phyloP scores from a whole-genome alignment of 2,113 vertebrate species.

The Ctenomys sociabilis region DNA sequence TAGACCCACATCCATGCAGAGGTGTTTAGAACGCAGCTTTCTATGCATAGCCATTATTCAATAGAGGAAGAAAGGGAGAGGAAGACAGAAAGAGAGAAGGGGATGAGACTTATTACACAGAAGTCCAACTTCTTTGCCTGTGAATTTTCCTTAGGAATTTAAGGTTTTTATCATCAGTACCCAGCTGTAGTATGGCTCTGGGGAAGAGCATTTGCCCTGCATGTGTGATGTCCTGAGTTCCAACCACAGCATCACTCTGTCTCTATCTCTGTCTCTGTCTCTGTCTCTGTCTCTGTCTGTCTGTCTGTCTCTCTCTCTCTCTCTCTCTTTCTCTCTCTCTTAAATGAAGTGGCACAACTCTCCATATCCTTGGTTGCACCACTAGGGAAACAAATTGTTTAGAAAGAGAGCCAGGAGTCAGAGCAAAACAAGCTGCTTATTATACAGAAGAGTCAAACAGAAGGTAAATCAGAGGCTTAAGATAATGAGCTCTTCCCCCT shows the following conservation, averaged over 20 bases:
- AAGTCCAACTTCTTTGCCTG: neutral
- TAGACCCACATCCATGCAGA: neutral
- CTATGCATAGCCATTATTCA: neutral
- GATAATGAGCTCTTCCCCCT: constrained; percentile 64
- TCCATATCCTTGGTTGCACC: neutral
- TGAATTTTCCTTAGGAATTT: neutral
- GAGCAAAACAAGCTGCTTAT: neutral
- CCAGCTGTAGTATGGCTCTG: neutral
- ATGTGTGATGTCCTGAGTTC: neutral
- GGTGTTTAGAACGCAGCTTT: neutral
- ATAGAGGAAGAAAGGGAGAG: neutral
- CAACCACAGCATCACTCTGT: neutral
- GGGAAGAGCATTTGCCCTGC: neutral
- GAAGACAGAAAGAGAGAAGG: too few species aligned
- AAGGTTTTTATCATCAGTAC: neutral
- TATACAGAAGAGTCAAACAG: constrained; percentile 49
- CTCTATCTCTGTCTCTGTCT: too few species aligned
- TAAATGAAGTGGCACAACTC: neutral
- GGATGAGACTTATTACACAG: neutral
- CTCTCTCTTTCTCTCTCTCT: neutral
- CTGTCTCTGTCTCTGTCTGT: neutral
- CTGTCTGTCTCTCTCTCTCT: too few species aligned
- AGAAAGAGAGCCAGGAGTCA: constrained; percentile 16
- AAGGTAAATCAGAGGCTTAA: constrained; percentile 58
- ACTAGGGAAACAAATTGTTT: neutral